Evolutionary conservation across 2,888 invertebrate genomes (phyloP), one percentile per base, ranked within the genome.

Genomic region (Charanyca ferruginea): DNA sequence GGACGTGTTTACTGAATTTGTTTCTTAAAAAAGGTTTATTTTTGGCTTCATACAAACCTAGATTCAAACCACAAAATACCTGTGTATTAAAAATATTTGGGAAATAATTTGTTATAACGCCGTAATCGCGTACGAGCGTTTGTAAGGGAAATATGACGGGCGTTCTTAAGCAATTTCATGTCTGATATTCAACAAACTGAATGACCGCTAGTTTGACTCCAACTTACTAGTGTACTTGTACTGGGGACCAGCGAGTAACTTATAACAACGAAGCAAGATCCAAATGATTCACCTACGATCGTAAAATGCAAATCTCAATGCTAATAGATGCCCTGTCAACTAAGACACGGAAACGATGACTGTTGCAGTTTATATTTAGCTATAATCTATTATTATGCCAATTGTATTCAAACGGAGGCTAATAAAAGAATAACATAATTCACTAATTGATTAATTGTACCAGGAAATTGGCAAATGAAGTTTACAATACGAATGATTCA

Each of bases 391-490:
- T 77, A 13, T 51, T 11, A 22, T 54, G 25, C 1, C n/a, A 58
- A 76, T 52, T 52, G 42, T n/a, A 51, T 55, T 57, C 42, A 38
- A 52, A 42, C 5, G 16, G 54, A 28, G 35, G 41, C 54, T 60
- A 65, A 28, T 23, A 54, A 47, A 55, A 66, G 52, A 72, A 48
- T 35, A 45, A 49, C n/a, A 42, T 49, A 42, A 54, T 58, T 47
- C 28, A 58, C 54, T 54, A 52, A 77, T 72, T 70, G 53, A 65
- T 57, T 74, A 52, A 70, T 52, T 62, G 60, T 18, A 44, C 22
- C 25, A 54, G 44, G 63, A 66, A 72, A 66, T 77, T 77, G 74
- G 78, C 78, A 61, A 35, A n/a, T 58, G 25, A 16, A 54, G 48
- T 55, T 59, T 42, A 71, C 2, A 54, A 22, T 9, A 59, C 7